A percentile compares a stretch with the other conserved stretches of the same genome.
Conservation (phyloP, 1,140 invertebrate species). For the Danaus melanippus region DNA sequence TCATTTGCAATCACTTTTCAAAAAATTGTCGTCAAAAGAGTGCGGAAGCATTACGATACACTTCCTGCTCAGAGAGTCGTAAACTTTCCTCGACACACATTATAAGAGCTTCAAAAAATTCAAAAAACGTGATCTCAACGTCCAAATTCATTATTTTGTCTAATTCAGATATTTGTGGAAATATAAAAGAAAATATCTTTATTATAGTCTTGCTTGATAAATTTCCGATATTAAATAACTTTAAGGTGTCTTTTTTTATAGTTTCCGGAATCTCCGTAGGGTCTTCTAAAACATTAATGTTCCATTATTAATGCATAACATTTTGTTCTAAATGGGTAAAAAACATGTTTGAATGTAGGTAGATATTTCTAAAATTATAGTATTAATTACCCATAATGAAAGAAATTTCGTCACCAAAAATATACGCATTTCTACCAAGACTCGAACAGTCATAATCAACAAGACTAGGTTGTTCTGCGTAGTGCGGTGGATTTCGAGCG, state of each 20-base stretch:
- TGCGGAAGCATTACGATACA: neutral
- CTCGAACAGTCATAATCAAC: constrained; percentile 25
- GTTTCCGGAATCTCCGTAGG: neutral
- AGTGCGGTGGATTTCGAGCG: constrained; percentile 32
- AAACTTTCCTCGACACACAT: constrained; percentile 50
- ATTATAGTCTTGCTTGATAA: constrained; percentile 45
- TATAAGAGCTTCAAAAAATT: constrained; percentile 72
- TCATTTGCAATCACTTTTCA: neutral
- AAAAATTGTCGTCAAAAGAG: no score
- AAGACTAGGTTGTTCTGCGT: constrained; percentile 17
- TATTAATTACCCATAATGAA: constrained; percentile 34
- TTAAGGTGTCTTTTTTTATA: constrained; percentile 20
- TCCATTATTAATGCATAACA: neutral
- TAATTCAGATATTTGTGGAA: constrained; percentile 37
- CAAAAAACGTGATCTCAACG: constrained; percentile 71
- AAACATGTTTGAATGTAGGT: no score
- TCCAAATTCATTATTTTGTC: constrained; percentile 57
- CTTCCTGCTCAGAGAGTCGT: constrained; percentile 28
- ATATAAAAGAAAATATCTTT: constrained; percentile 46
- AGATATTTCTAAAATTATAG: constrained; percentile 3
- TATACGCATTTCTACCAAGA: constrained; percentile 44
- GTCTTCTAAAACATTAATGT: constrained; percentile 28
- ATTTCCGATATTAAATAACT: constrained; percentile 50
- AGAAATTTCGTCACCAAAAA: constrained; percentile 48
- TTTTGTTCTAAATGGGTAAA: no score